Base-by-base conservation (phyloP, 2,113 vertebrate genomes). In the Corythornis vintsioides region DNA sequence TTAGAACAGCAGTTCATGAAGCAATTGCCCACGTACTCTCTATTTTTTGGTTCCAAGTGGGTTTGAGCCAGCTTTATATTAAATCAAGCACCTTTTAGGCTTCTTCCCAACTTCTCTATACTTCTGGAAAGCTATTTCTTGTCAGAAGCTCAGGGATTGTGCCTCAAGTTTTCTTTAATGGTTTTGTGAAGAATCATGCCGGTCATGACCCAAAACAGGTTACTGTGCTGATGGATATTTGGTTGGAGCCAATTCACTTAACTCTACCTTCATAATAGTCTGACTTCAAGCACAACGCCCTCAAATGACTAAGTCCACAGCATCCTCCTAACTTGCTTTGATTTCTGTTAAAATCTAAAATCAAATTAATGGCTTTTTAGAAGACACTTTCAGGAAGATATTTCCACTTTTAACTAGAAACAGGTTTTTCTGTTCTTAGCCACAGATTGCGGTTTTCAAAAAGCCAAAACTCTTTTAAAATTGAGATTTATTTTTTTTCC, bases 351-450 rank as follows among this genome's bases (percentile, higher is more conserved):
- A 57, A 89, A 89, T 72, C 72, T 40, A 64, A 92, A 89, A 67
- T 86, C 43, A 24, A 92, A 61, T 11, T 1, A 80, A 75, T 2
- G 10, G 5, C 15, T 69, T 84, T 67, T 19, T 48, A 92, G 70
- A 87, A 60, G 77, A 78, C 28, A 53, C 21, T 92, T 7, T 10
- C 11, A 90, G 77, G 57, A 78, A 86, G 90, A 82, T 53, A 20
- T 93, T 79, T 82, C 67, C 74, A n/a, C 57, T 86, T 90, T 64
- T 79, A 93, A 82, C n/a, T 31, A 17, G 70, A 71, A 95, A 53
- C 86, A 82, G 65, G 4, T 67, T 74, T 71, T 80, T 61, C 57
- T 40, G 7, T 6, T 24, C 60, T 60, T 14, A 38, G 16, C 35
- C 53, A 15, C 16, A 59, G 47, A 45, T 31, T 59, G 28, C 0